Evolutionary conservation across 2,113 vertebrate species (phyloP), one percentile per base, ranked within the genome.

Genomic region (Natator depressus): DNA sequence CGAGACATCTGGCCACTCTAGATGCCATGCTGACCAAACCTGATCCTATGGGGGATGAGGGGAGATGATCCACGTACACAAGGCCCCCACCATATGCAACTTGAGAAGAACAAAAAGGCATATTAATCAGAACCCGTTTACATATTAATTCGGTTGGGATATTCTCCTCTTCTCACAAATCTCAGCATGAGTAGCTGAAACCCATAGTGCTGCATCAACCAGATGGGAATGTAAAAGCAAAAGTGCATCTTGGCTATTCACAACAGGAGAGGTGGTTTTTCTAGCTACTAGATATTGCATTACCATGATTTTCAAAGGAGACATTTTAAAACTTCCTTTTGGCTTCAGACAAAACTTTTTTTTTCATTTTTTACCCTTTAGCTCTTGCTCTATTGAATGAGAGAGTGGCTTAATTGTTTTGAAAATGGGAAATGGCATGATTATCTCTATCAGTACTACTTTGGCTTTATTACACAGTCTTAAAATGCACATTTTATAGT

Each of bases 311-410:
- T 97, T 97, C 95, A 96, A 97, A 97, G 84, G 84, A 80, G n/a
- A 87, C 82, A 88, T 93, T 95, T 97, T 94, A 95, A 95, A 97
- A 95, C 53, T 96, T 96, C 93, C 90, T 92, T 91, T 95, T 96
- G 95, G 90, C 88, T 65, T 6, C 4, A 97, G 85, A 95, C 88
- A 95, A 98, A 95, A 49, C 80, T 93, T 72, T 87, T 79, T 79
- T 80, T 1, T 3, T 13, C 47, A 79, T 88, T 94, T 92, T 82
- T 35, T 54, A 93, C 50, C 6, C 80, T 76, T 80, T 59, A 93
- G 80, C 84, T 96, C 76, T 92, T 3, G 1, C 35, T 95, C 95
- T 97, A 96, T 96, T 92, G 82, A 88, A 84, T 47, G 75, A 96
- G 20, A 80, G 80, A 91, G 85, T 25, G 2, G 92, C 89, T 88